A percentile compares a stretch with the other conserved stretches of the same genome.
phyloP scores from a whole-genome alignment of 2,113 vertebrate genomes.

The Zosterops borbonicus region DNA sequence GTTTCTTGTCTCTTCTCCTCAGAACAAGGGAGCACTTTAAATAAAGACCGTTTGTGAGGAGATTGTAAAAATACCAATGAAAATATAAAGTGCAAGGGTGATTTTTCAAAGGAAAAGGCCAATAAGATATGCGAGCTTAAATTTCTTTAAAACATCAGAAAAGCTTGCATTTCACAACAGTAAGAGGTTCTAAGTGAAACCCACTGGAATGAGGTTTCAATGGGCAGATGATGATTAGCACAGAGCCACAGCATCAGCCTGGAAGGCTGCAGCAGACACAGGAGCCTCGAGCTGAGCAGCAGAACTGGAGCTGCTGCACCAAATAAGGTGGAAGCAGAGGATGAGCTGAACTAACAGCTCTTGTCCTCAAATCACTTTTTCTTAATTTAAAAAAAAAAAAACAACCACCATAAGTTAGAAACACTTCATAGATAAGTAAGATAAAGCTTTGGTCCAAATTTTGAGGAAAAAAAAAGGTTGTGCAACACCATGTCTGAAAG shows the following conservation, averaged over 20 bases:
- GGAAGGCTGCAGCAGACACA: not conserved
- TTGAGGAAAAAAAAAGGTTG: not conserved
- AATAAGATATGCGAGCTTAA: fast-evolving
- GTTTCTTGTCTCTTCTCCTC: not conserved
- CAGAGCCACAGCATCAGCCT: not conserved
- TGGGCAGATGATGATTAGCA: not conserved
- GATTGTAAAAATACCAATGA: not conserved
- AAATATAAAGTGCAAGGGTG: not conserved
- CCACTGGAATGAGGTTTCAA: not conserved
- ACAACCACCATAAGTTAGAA: not conserved
- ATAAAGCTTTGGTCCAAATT: not conserved
- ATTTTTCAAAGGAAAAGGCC: not conserved
- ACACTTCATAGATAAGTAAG: not conserved
- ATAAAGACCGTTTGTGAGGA: not conserved
- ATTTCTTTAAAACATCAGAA: not conserved
- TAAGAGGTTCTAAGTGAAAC: not conserved
- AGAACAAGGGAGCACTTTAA: not conserved
- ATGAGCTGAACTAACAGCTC: not conserved
- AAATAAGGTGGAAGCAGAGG: not conserved
- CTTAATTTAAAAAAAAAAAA: not conserved
- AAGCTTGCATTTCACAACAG: not conserved
- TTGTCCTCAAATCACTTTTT: not conserved
- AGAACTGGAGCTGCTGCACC: not conserved
- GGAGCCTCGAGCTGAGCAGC: not conserved
- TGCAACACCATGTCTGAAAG: not conserved